Evolutionary conservation across 1,140 invertebrate genomes (phyloP).

Genomic region (Drosophila cardini): DNA sequence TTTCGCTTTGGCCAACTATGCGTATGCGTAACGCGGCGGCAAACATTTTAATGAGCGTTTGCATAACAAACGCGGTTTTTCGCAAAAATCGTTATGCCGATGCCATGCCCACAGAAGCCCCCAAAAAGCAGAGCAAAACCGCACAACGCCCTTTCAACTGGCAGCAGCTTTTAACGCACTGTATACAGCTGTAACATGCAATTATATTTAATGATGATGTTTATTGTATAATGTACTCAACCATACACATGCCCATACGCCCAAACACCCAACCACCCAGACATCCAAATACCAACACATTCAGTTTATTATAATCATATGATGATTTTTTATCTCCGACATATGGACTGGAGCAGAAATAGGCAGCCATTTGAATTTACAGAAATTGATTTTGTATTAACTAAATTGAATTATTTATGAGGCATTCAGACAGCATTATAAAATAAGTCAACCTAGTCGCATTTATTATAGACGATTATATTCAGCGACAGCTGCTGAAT

Average conservation of each 20-base stretch:
- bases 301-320: slow-evolving; percentile 56
- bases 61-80: slow-evolving; percentile 78
- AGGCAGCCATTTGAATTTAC: slow-evolving; percentile 56
- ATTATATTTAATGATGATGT: slow-evolving; percentile 83
- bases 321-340: slow-evolving; percentile 58
- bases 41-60: slow-evolving; percentile 80
- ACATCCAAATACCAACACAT: not conserved
- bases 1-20: slow-evolving; percentile 62
- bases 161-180: slow-evolving; percentile 54
- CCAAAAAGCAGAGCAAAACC: slow-evolving; percentile 25
- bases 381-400: slow-evolving; percentile 78
- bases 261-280: slow-evolving; percentile 16
- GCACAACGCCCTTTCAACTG: slow-evolving; percentile 16
- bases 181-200: slow-evolving; percentile 74
- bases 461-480: slow-evolving; percentile 48
- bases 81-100: slow-evolving; percentile 23
- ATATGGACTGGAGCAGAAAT: slow-evolving; percentile 16
- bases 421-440: slow-evolving; percentile 57
- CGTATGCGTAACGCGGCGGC: slow-evolving; percentile 67
- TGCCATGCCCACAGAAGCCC: slow-evolving; percentile 15
- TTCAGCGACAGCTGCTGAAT: slow-evolving; percentile 45
- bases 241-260: slow-evolving; percentile 30
- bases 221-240: slow-evolving; percentile 64
- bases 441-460: slow-evolving; percentile 50
- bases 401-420: slow-evolving; percentile 80